Conservation (phyloP, 2,888 invertebrate genomes). For the Cheiracanthium punctorium region DNA sequence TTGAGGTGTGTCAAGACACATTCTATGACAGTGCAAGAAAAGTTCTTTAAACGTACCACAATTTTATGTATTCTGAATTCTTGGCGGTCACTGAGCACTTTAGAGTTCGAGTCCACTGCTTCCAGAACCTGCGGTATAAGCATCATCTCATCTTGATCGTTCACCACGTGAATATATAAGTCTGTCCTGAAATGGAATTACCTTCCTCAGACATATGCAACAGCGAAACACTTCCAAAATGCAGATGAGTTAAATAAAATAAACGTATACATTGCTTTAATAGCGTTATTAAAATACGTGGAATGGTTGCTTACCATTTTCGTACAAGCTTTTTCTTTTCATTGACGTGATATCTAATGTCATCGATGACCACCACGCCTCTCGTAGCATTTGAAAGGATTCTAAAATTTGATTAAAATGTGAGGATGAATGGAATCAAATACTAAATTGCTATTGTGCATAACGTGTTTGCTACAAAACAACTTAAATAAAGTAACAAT, state of each 20-base stretch:
- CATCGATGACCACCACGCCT: conserved; percentile 86
- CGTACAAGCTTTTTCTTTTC: conserved; percentile 60
- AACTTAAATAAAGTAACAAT: background rate
- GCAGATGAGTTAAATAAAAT: background rate
- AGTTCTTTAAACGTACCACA: conserved; percentile 56
- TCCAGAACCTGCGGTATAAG: conserved; percentile 66
- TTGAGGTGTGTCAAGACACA: no score
- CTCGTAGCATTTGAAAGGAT: conserved; percentile 84
- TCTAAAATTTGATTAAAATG: no score
- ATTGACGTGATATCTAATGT: conserved; percentile 82
- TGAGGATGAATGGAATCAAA: no score
- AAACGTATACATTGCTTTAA: background rate
- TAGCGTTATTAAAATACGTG: background rate
- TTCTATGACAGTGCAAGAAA: no score
- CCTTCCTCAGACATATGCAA: background rate
- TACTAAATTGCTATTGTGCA: no score
- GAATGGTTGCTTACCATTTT: conserved; percentile 61
- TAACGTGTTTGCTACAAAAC: background rate
- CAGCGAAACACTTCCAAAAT: background rate
- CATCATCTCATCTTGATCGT: conserved; percentile 69
- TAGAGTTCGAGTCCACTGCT: conserved; percentile 66
- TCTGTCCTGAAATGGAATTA: conserved; percentile 67
- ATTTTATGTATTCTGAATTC: conserved; percentile 67
- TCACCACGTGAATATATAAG: conserved; percentile 67
- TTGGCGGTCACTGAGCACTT: conserved; percentile 50